These are phyloP conservation scores for Drosophila crucigera DNA, from an alignment of 2,888 invertebrate species.

Conservation along the genomic window DNA sequence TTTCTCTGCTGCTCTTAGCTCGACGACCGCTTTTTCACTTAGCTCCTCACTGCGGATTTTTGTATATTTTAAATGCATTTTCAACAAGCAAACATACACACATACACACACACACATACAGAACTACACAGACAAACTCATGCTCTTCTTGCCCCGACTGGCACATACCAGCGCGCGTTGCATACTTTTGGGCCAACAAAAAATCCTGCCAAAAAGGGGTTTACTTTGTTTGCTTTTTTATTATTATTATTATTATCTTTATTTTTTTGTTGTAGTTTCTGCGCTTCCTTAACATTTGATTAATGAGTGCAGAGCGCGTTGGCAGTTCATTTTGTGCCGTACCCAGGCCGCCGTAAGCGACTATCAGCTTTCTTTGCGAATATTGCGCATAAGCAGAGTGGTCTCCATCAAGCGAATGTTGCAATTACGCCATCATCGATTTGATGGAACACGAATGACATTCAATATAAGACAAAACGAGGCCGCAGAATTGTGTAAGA, in stretches of 20 bases:
- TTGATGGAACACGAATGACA: constrained; percentile 17
- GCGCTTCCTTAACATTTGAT: constrained; percentile 78
- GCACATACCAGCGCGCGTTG: constrained; percentile 42
- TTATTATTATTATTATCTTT: constrained; percentile 1
- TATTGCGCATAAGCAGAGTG: constrained; percentile 71
- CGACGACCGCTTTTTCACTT: constrained; percentile 72
- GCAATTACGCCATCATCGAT: constrained; percentile 61
- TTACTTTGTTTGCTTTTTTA: constrained; percentile 26
- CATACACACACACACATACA: constrained; percentile 5
- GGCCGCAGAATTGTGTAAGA: not conserved
- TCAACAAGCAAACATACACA: constrained; percentile 58
- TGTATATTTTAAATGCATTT: constrained; percentile 80
- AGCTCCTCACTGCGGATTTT: constrained; percentile 68
- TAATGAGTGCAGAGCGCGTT: constrained; percentile 73
- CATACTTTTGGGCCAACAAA: constrained; percentile 56
- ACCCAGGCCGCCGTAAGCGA: constrained; percentile 36
- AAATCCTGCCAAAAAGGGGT: constrained; percentile 62
- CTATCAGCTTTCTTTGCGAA: constrained; percentile 34
- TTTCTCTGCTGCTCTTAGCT: constrained; percentile 12
- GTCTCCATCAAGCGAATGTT: constrained; percentile 23
- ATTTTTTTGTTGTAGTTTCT: constrained; percentile 27
- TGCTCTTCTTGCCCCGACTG: not conserved
- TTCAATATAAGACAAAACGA: constrained; percentile 21
- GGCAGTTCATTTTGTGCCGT: constrained; percentile 74
- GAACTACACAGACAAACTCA: not conserved